Evolutionary conservation across 2,797 vertebrate genomes (phyloP).

Genomic region (Anomalospiza imberbis): DNA sequence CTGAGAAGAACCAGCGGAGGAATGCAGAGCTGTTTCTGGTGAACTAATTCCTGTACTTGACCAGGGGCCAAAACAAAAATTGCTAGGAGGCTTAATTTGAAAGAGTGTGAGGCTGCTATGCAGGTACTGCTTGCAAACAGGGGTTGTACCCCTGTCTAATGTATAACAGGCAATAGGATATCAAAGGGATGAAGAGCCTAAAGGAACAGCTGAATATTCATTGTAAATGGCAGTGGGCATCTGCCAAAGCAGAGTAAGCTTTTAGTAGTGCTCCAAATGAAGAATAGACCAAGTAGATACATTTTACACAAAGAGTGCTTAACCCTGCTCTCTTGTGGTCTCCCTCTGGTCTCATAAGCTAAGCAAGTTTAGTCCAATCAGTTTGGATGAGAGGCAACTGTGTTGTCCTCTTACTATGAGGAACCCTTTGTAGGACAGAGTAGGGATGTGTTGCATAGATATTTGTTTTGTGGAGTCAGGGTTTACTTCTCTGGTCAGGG

Average conservation of each 20-base stretch:
- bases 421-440: neutral
- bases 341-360: neutral
- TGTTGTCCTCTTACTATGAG: neutral
- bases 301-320: neutral
- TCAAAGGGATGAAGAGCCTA: constrained; percentile 17
- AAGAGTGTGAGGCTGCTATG: neutral
- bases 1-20: neutral
- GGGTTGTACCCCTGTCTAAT: neutral
- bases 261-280: constrained; percentile 30
- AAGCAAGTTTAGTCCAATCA: neutral
- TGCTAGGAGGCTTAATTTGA: neutral
- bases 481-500: too few species aligned
- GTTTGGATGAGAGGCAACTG: neutral
- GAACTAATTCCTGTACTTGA: constrained; percentile 25
- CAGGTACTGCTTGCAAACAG: neutral
- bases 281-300: neutral
- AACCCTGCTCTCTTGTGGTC: constrained; percentile 3
- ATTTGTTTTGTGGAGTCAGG: neutral
- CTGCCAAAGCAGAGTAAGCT: constrained; percentile 58
- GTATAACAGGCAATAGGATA: neutral
- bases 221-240: constrained; percentile 46
- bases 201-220: constrained; percentile 35
- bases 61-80: constrained; percentile 5
- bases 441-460: neutral
- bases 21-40: constrained; percentile 39